Conservation (phyloP, 2,888 invertebrate species). For the Mythimna impura region DNA sequence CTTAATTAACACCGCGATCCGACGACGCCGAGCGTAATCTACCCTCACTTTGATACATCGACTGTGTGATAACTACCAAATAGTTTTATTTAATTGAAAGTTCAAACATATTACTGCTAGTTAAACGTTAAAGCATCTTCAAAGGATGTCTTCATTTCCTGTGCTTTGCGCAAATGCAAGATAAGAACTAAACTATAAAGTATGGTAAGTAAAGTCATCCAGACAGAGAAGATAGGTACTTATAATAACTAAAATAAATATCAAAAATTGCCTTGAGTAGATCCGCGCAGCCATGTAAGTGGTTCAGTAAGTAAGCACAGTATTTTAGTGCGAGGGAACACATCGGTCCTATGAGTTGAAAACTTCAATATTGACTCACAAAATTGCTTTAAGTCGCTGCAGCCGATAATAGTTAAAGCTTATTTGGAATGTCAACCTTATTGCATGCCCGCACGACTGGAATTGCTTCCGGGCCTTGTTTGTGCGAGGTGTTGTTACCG, state of each 20-base stretch:
- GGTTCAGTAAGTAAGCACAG: constrained; percentile 65
- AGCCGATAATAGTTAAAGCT: constrained; percentile 81
- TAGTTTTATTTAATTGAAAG: constrained; percentile 66
- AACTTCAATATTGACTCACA: constrained; percentile 88
- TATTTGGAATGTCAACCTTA: constrained; percentile 85
- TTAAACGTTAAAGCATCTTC: constrained; percentile 4
- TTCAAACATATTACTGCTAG: constrained; percentile 45
- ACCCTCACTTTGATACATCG: constrained; percentile 59
- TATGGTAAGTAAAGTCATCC: not conserved
- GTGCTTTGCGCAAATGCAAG: not conserved
- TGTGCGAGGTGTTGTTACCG: constrained; percentile 84
- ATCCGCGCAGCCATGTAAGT: constrained; percentile 59
- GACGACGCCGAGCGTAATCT: constrained; percentile 64
- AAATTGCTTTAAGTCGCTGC: constrained; percentile 88
- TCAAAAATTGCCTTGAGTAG: constrained; percentile 10
- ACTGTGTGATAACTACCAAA: constrained; percentile 60
- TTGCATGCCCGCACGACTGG: constrained; percentile 73
- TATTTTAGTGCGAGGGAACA: constrained; percentile 82
- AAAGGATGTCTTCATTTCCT: not conserved
- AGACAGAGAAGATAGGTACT: constrained; percentile 5
- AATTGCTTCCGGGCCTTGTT: constrained; percentile 78
- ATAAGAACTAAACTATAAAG: not conserved
- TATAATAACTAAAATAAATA: constrained; percentile 34
- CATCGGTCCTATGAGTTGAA: constrained; percentile 84
- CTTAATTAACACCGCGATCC: constrained; percentile 81